phyloP scores from a whole-genome alignment of 23 tunicate genomes.

The Ascidia mentula region DNA sequence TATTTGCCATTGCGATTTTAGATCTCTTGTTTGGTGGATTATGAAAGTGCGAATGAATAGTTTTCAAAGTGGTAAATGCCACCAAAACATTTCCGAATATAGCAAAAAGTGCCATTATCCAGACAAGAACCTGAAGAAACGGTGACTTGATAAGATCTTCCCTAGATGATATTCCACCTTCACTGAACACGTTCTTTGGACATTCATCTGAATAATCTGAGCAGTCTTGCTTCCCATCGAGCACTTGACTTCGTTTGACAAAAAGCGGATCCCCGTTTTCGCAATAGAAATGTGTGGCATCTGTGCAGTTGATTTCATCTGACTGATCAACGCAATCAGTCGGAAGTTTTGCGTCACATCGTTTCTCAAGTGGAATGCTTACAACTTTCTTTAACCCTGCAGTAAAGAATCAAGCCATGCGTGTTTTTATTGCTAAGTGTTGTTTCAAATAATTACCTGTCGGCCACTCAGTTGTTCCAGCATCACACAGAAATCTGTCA shows the following conservation, averaged over 20 bases:
- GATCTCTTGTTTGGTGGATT: not conserved
- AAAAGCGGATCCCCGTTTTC: slow-evolving; percentile 36
- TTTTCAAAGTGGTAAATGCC: not conserved
- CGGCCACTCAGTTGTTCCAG: slow-evolving; percentile 14
- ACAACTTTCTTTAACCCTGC: slow-evolving; percentile 12
- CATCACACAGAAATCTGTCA: slow-evolving; percentile 26
- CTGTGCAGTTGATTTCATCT: slow-evolving; percentile 42
- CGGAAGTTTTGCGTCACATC: slow-evolving; percentile 16
- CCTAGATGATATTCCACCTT: slow-evolving; percentile 35
- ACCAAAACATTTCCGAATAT: slow-evolving; percentile 24
- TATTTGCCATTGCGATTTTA: not conserved
- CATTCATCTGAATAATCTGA: slow-evolving; percentile 49
- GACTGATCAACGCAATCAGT: slow-evolving; percentile 36
- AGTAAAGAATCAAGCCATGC: too few relatives aligned
- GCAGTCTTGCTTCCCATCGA: slow-evolving; percentile 47
- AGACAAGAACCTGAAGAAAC: slow-evolving; percentile 14
- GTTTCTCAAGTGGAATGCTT: slow-evolving; percentile 16
- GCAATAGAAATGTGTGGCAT: slow-evolving; percentile 46
- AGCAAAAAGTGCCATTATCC: slow-evolving; percentile 36
- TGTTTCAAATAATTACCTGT: slow-evolving; percentile 7
- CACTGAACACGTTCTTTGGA: slow-evolving; percentile 15
- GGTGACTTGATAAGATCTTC: slow-evolving; percentile 20
- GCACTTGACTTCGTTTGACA: slow-evolving; percentile 19
- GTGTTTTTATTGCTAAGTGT: too few relatives aligned
- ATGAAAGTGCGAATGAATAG: not conserved